Evolutionary conservation across 2,888 invertebrate genomes (phyloP), one percentile per base, ranked within the genome.

Genomic region (Acleris holmiana): DNA sequence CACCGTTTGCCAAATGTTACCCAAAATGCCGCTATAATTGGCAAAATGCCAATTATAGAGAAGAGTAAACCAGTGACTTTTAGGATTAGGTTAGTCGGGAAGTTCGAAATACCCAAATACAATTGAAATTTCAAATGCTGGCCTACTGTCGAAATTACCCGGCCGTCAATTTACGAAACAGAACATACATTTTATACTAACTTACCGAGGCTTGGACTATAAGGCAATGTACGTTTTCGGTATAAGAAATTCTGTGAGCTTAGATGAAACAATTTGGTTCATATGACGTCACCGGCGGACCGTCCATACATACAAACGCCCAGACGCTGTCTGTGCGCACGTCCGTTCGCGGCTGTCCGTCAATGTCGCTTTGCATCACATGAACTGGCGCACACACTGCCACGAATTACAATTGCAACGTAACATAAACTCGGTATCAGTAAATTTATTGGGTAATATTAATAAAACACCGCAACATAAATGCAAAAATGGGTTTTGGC

Each of bases 301-400:
- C 55, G 44, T 35, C 23, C 54, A 19, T 65, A 65, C 54, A 65
- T 60, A 65, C 46, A 65, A 60, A 65, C 48, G 35, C 54, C 21
- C 29, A 49, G 65, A 60, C 65, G 55, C 46, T 55, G 65, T 44
- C 60, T 49, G 59, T 57, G 47, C 29, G 29, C 57, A 44, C 57
- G 60, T 60, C 64, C 64, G 64, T 60, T 23, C 54, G 29, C 47
- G 63, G 47, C 59, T 58, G 67, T 69, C 48, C 68, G 66, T 69
- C 69, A 69, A 69, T 68, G 69, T 69, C 68, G 66, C 64, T 69
- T 69, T 69, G 69, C 69, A 69, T 69, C 69, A 69, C 61, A 66
- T 68, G 64, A 68, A 68, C 66, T 68, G 60, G 68, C 62, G 50
- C 67, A 29, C 54, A 48, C 60, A 40, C 67, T 63, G 62, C 35